Base-by-base conservation (phyloP, 2,888 invertebrate genomes). In the Cryptocheilus praepositus region DNA sequence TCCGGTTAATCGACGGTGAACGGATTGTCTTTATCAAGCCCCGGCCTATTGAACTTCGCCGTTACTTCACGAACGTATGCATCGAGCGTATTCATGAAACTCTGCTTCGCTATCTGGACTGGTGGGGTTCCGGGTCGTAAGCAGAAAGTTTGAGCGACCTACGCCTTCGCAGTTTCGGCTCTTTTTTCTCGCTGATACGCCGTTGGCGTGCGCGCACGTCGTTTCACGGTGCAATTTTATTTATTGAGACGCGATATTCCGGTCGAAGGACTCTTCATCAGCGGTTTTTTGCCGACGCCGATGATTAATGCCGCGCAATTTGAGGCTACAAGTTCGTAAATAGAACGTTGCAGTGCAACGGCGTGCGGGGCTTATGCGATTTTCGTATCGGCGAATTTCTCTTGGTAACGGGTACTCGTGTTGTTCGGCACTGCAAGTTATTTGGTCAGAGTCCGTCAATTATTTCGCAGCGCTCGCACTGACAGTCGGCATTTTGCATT, bases 211-310 rank as follows among this genome's bases (percentile, higher is more conserved):
- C 77, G 65, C 74, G 77, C 68, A 68, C 71, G 79, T 74, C 84
- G 83, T 86, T 86, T 85, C 85, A 83, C 83, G 83, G 75, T 80
- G 79, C 80, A 83, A 85, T 85, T 85, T 84, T 81, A 73, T 81
- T 79, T 76, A 74, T 73, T 67, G 67, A 49, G 53, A 36, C 36
- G 36, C 36, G 36, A 36, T 36, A 36, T 36, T 36, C 36, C 36
- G 36, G 36, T 11, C 36, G 36, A 36, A 36, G 36, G 36, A 70
- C 66, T 71, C 76, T 74, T 68, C 78, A 61, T 63, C 46, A 49
- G 53, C 21, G 16, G 22, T 22, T 58, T 56, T 57, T 45, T 11
- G 25, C 18, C 22, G 36, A n/a, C 18, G 36, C 1, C 49, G n/a
- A 52, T 60, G 64, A 68, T 43, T 45, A 56, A 68, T 68, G 45